Evolutionary conservation across 2,888 invertebrate genomes (phyloP), one percentile per base, ranked within the genome.

Genomic region (Alitta virens): DNA sequence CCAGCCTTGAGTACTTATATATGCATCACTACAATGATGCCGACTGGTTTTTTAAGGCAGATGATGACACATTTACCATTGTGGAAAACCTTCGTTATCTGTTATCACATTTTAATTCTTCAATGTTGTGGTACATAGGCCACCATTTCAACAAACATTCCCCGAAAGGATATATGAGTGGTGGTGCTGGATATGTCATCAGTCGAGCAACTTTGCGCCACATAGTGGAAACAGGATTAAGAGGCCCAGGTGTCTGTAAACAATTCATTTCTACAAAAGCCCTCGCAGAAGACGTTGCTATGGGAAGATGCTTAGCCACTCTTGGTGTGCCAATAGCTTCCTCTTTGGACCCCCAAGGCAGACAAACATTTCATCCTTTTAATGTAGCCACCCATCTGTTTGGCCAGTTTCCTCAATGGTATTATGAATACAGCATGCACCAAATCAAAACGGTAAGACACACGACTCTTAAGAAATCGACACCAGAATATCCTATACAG

Each of bases 181-280:
- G 85, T 1, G 83, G 84, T 1, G 85, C 83, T 65, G 97, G 97
- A 0, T 98, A 98, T 82, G 93, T 97, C 26, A 84, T 98, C 24
- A 95, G 95, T 75, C 87, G 88, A 63, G 91, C 89, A 77, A 94
- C 94, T 0, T 66, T 84, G 2, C 86, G 18, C 2, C 18, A 24
- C 7, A 14, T 23, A 7, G 26, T 24, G 2, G 49, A 49, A 16
- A 49, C 94, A 9, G 24, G 49, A 49, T 24, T 58, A 40, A 49
- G 33, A 12, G 33, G 26, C n/a, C 26, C 2, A n/a, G 50, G 49
- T 1, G 40, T n/a, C 42, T 49, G 50, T 3, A n/a, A 49, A 18
- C 5, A 2, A 5, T 21, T 25, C 23, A 21, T 43, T 1, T 18
- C 53, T 38, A 51, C 38, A 23, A 9, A 40, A 46, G 60, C 40